Evolutionary conservation across 37 sponge, comb jelly and placozoan genomes (phyloP).

Genomic region (Ephydatia muelleri): DNA sequence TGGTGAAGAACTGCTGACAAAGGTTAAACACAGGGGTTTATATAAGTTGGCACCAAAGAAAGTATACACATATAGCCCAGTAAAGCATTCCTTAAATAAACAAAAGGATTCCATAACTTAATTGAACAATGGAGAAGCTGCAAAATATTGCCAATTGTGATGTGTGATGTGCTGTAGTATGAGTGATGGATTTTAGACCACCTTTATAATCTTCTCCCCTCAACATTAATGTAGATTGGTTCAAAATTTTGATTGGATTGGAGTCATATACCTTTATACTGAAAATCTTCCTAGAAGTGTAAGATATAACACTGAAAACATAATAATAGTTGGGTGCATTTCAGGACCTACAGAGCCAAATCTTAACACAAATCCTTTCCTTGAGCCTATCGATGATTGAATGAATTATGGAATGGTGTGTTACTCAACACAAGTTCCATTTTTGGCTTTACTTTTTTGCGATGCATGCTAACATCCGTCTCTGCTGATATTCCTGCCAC

Average conservation of each 20-base stretch:
- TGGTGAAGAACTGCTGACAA: constrained; percentile 14
- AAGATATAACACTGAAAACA: constrained; percentile 38
- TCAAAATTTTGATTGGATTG: constrained; percentile 46
- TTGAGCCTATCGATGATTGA: constrained; percentile 36
- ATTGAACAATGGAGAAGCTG: constrained; percentile 45
- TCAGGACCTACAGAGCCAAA: constrained; percentile 58
- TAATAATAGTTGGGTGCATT: constrained; percentile 44
- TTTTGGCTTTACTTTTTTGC: background rate
- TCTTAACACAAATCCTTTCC: constrained; percentile 21
- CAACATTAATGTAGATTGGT: constrained; percentile 66
- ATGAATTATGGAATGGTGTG: constrained; percentile 32
- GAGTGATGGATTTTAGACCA: constrained; percentile 56
- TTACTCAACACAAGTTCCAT: background rate
- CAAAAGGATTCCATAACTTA: constrained; percentile 17
- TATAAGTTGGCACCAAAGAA: constrained; percentile 22
- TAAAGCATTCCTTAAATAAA: constrained; percentile 16
- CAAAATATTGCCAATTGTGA: background rate
- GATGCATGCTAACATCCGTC: constrained; percentile 11
- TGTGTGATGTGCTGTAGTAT: constrained; percentile 33
- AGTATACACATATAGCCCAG: constrained; percentile 8
- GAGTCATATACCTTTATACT: constrained; percentile 47
- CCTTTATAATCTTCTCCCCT: too few relatives aligned
- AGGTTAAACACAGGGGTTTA: background rate
- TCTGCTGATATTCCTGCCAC: constrained; percentile 51
- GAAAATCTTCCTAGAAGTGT: constrained; percentile 47